Evolutionary conservation across 2,888 invertebrate species (phyloP).

Genomic region (Polydrusus cervinus): DNA sequence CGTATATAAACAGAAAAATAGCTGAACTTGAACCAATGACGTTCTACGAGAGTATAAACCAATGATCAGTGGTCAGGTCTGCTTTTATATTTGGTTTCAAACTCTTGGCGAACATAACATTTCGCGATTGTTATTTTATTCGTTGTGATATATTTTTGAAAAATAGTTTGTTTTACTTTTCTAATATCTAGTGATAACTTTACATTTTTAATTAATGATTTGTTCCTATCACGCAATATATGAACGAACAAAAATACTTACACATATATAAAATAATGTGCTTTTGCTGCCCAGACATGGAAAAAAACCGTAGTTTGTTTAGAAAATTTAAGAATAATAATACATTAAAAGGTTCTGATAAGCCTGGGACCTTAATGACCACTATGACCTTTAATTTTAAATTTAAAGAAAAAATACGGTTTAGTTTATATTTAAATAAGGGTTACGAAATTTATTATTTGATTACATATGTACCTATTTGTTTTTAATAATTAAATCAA

Average conservation of each 20-base stretch:
- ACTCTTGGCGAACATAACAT: constrained; percentile 12
- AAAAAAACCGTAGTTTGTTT: neutral
- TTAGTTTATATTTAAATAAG: too few species aligned
- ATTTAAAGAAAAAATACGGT: neutral
- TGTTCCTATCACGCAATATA: too few species aligned
- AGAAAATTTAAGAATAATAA: neutral
- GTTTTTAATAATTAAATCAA: too few species aligned
- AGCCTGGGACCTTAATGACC: neutral
- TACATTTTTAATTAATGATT: neutral
- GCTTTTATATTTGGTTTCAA: constrained; percentile 36
- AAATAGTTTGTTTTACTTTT: neutral
- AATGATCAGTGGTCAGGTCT: constrained; percentile 16
- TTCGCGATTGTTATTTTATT: neutral
- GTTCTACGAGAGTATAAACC: constrained; percentile 29
- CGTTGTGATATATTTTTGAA: constrained; percentile 11
- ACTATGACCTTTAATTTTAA: neutral
- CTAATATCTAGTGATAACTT: neutral
- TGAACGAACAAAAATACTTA: too few species aligned
- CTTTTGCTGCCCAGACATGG: too few species aligned
- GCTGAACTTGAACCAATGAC: constrained; percentile 40
- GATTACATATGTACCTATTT: neutral
- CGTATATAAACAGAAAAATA: constrained; percentile 12
- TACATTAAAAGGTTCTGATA: neutral
- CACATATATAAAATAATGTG: too few species aligned
- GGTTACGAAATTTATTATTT: neutral